Percentiles rank a stretch among this genome's conserved stretches.
Conservation (phyloP, 2,113 vertebrate species). For the Chloebia gouldiae region DNA sequence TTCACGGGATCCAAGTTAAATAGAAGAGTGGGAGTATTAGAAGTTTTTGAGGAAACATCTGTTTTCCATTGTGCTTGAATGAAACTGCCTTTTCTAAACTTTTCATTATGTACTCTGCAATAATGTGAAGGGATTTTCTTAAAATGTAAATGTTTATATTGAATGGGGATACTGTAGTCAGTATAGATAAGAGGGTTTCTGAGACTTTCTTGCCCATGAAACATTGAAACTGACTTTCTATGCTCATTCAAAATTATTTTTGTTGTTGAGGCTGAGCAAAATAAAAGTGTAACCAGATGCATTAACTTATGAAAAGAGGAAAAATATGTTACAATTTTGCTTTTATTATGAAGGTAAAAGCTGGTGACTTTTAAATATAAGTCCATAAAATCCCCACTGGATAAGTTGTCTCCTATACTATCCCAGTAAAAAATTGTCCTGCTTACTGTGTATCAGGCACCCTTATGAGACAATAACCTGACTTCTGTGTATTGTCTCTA, state of each 20-base stretch:
- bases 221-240: neutral
- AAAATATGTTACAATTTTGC: neutral
- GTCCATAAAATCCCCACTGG: neutral
- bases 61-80: neutral
- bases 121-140: neutral
- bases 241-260: neutral
- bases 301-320: neutral
- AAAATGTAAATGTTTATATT: neutral
- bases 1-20: neutral
- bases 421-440: neutral
- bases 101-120: neutral
- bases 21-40: neutral
- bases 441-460: neutral
- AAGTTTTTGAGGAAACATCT: neutral
- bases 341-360: neutral
- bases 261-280: neutral
- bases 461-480: neutral
- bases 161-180: neutral
- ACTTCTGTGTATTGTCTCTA: neutral
- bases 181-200: neutral
- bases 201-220: neutral
- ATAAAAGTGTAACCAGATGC: neutral
- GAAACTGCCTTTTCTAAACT: neutral
- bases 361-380: neutral
- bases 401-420: neutral